phyloP scores from a whole-genome alignment of 2,113 vertebrate genomes.

The Micronycteris hirsuta region DNA sequence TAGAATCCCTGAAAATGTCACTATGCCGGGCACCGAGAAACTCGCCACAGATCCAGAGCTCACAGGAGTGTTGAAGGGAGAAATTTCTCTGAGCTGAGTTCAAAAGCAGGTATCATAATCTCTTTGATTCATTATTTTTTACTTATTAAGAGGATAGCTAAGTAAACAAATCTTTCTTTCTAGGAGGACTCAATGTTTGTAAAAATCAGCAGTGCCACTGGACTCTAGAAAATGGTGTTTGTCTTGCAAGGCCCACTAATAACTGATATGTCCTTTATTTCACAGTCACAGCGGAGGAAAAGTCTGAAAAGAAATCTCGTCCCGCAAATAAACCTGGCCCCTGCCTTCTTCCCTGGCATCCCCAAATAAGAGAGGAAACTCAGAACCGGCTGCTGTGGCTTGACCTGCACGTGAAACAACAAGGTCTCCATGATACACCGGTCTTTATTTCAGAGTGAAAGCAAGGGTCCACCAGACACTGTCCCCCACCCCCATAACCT shows the following conservation, averaged over 20 bases:
- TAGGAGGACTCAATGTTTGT: neutral
- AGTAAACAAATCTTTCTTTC: neutral
- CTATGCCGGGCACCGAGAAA: too few relatives aligned
- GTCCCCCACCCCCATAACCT: neutral
- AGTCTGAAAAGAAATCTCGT: conserved; percentile 38
- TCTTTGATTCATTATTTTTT: too few relatives aligned
- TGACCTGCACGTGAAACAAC: neutral
- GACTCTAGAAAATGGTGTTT: neutral
- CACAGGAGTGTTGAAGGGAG: too few relatives aligned
- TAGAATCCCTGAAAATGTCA: too few relatives aligned
- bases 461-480: neutral
- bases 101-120: too few relatives aligned
- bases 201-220: neutral
- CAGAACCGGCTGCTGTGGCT: neutral
- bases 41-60: too few relatives aligned
- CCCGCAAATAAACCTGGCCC: conserved; percentile 51
- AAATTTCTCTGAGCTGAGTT: too few relatives aligned
- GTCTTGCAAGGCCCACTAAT: neutral
- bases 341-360: conserved; percentile 31
- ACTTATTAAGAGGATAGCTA: neutral
- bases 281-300: conserved; percentile 33
- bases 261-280: conserved; percentile 23
- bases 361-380: neutral
- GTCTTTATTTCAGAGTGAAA: neutral
- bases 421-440: neutral